These are phyloP conservation scores for Papilio polyxenes DNA, from an alignment of 1,140 invertebrate species.

Conservation along the genomic window DNA sequence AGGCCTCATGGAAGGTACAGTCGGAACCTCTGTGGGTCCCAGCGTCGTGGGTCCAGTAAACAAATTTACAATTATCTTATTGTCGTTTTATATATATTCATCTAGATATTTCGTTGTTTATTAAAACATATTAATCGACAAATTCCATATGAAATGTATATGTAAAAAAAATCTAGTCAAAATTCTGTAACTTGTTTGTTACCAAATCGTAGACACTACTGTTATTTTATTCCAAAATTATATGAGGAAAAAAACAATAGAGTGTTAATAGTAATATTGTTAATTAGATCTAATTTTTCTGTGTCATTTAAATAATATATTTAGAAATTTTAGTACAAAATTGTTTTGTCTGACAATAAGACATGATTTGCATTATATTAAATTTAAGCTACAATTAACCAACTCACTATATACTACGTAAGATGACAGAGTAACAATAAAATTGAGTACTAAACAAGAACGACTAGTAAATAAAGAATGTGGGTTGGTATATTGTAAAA, in stretches of 20 bases:
- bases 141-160: slow-evolving; percentile 10
- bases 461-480: neutral
- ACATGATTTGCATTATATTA: slow-evolving; percentile 13
- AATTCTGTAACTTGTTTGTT: slow-evolving; percentile 18
- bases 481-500: neutral
- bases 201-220: neutral
- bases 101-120: slow-evolving; percentile 34
- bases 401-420: neutral
- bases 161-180: slow-evolving; percentile 22
- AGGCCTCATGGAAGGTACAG: slow-evolving; percentile 91
- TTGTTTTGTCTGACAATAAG: slow-evolving; percentile 33
- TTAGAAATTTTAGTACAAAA: neutral
- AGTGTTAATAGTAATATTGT: neutral
- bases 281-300: slow-evolving; percentile 28
- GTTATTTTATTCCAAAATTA: slow-evolving; percentile 3
- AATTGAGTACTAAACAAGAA: slow-evolving; percentile 4
- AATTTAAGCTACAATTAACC: slow-evolving; percentile 20
- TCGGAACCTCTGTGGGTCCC: slow-evolving; percentile 98
- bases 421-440: slow-evolving; percentile 24
- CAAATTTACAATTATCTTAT: slow-evolving; percentile 8
- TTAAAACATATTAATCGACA: neutral
- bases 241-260: neutral
- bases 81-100: neutral
- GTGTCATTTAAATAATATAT: neutral
- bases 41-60: slow-evolving; percentile 94